Evolutionary conservation across 2,113 vertebrate genomes (phyloP).

Genomic region (Petroica traversi): DNA sequence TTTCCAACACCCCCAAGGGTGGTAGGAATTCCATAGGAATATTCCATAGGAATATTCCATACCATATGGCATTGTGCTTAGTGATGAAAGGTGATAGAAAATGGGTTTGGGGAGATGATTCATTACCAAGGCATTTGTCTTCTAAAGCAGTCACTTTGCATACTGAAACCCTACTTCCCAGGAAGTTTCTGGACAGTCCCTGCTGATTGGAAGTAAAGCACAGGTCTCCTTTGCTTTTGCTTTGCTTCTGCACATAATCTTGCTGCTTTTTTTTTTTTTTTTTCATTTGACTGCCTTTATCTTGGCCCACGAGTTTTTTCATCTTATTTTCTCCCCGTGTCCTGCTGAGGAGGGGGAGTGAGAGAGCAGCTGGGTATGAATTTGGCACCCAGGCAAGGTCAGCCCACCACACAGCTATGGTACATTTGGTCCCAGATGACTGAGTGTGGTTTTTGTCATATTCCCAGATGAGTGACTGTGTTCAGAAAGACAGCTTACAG

Average conservation of each 20-base stretch:
- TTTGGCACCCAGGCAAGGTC: neutral
- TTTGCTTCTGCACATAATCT: neutral
- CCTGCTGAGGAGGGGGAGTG: neutral
- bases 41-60: neutral
- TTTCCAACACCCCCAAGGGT: neutral
- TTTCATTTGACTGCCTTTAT: neutral
- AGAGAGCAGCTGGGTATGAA: neutral
- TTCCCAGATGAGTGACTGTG: neutral
- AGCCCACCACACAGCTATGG: neutral
- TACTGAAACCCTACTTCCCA: neutral
- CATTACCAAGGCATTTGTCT: rapidly evolving
- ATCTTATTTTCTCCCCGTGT: neutral
- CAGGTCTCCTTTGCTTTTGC: neutral
- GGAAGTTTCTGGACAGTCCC: neutral
- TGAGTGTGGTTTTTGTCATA: neutral
- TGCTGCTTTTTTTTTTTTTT: neutral
- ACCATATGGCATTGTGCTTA: neutral
- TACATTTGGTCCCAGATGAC: neutral
- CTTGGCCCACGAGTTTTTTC: neutral
- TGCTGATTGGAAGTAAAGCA: neutral
- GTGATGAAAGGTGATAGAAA: neutral
- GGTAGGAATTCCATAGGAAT: neutral
- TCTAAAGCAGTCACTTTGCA: neutral
- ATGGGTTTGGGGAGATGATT: neutral
- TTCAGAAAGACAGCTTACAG: neutral